A percentile compares a stretch with the other conserved stretches of the same genome.
Evolutionary conservation across 2,888 invertebrate species (phyloP).

Genomic region (Diadegma fenestrale): DNA sequence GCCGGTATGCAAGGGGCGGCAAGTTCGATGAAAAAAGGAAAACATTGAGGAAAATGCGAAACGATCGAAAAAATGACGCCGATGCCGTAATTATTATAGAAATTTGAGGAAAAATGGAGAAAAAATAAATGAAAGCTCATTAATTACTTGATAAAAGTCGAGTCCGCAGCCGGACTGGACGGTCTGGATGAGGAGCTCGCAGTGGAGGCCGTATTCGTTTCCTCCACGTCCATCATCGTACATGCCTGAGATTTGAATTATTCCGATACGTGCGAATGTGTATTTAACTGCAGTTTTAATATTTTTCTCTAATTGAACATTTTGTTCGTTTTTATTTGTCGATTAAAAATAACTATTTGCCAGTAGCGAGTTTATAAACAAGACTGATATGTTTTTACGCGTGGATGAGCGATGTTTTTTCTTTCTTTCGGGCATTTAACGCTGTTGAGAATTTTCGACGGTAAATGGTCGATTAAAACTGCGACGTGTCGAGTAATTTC

Average conservation of each 20-base stretch:
- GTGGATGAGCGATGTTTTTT: background rate
- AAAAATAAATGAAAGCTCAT: background rate
- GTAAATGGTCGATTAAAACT: background rate
- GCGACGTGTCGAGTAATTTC: background rate
- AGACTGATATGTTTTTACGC: constrained; percentile 12
- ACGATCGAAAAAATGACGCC: background rate
- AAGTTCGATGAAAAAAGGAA: background rate
- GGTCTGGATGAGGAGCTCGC: constrained; percentile 84
- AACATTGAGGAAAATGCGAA: too few relatives aligned
- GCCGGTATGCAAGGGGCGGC: background rate
- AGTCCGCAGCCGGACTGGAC: constrained; percentile 83
- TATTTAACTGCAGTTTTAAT: background rate
- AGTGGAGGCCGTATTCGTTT: constrained; percentile 82
- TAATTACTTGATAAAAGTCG: constrained; percentile 82
- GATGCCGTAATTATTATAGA: background rate
- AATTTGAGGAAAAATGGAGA: background rate
- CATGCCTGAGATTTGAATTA: constrained; percentile 73
- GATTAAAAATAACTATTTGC: background rate
- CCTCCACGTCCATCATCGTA: constrained; percentile 84
- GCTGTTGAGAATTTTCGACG: background rate
- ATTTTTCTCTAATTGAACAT: background rate
- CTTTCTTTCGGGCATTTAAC: background rate
- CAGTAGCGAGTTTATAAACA: background rate
- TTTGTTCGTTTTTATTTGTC: background rate
- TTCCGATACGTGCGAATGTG: constrained; percentile 43